Percentiles rank a stretch among this genome's conserved stretches.
These are phyloP conservation scores for Lagenorhynchus albirostris DNA, from an alignment of 2,113 vertebrate species.

Conservation along the genomic window DNA sequence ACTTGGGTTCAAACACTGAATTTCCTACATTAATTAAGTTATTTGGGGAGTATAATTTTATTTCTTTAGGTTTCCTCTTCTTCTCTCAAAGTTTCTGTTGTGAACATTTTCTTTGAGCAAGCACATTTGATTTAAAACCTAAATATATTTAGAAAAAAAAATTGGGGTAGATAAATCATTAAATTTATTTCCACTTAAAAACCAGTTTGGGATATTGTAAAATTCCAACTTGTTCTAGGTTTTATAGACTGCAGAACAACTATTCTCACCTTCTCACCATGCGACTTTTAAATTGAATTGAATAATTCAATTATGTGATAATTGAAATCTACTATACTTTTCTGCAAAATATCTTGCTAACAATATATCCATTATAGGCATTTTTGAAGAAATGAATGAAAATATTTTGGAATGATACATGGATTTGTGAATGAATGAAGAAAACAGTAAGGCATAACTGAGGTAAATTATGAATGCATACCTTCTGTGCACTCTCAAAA, in stretches of 20 bases:
- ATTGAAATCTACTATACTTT: not conserved
- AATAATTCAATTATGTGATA: not conserved
- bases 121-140: not conserved
- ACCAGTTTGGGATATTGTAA: not conserved
- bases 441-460: not conserved
- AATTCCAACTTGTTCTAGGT: not conserved
- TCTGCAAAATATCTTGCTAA: not conserved
- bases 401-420: not conserved
- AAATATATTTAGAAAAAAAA: not conserved
- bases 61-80: not conserved
- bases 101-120: not conserved
- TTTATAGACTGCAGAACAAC: not conserved
- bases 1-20: not conserved
- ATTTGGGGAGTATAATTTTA: not conserved
- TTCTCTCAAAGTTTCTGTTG: not conserved
- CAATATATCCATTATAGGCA: not conserved
- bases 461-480: not conserved
- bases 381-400: not conserved
- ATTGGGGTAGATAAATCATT: not conserved
- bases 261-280: not conserved
- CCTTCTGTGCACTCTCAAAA: not conserved
- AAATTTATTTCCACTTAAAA: not conserved
- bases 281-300: not conserved
- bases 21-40: not conserved
- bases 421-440: not conserved